Percentiles rank a stretch among this genome's conserved stretches.
Conservation (phyloP, 2,888 invertebrate species). For the Stratiomys singularior region DNA sequence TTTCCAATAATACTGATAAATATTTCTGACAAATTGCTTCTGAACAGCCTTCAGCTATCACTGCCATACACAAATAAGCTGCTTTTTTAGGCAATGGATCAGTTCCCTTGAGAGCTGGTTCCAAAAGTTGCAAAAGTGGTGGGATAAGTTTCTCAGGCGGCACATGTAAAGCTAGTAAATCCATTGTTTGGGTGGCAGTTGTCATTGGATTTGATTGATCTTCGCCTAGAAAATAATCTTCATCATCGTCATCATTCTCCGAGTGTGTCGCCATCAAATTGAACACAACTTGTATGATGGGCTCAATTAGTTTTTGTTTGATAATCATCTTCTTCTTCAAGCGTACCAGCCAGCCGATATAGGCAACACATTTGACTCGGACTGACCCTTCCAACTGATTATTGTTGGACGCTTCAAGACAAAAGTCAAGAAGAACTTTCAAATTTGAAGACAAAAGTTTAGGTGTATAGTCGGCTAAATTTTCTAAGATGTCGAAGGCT, state of each 20-base stretch:
- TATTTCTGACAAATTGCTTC: constrained; percentile 79
- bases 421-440: constrained; percentile 73
- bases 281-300: constrained; percentile 75
- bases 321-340: constrained; percentile 77
- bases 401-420: constrained; percentile 72
- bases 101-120: constrained; percentile 72
- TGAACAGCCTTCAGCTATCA: constrained; percentile 81
- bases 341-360: constrained; percentile 74
- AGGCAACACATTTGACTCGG: constrained; percentile 75
- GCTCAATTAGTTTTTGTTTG: constrained; percentile 77
- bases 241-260: constrained; percentile 71
- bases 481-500: constrained; percentile 64
- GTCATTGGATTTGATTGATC: constrained; percentile 74
- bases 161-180: constrained; percentile 77
- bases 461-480: constrained; percentile 62
- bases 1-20: constrained; percentile 74
- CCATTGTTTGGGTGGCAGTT: constrained; percentile 79
- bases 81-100: constrained; percentile 76
- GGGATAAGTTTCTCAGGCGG: constrained; percentile 81
- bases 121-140: constrained; percentile 73
- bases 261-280: constrained; percentile 74
- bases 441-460: constrained; percentile 69
- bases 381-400: constrained; percentile 70
- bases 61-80: constrained; percentile 77
- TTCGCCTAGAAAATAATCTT: constrained; percentile 73